phyloP scores from a whole-genome alignment of 2,888 invertebrate genomes.

The Loripinus fragilis region DNA sequence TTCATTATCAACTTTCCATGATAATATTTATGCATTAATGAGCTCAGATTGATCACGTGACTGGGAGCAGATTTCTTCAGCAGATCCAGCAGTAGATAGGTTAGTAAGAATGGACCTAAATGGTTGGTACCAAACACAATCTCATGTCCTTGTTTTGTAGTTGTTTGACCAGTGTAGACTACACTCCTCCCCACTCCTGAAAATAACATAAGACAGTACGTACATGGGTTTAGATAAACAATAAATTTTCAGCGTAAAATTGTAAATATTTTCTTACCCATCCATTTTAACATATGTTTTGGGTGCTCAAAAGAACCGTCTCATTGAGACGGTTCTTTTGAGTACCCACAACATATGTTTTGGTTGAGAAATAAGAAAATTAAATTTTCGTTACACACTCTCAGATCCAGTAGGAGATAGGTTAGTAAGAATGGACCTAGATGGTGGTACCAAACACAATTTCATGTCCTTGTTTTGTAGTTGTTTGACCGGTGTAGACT shows the following conservation, averaged over 20 bases:
- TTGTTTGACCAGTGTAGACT: background rate
- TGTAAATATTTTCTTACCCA: no score
- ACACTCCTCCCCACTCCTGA: constrained; percentile 28
- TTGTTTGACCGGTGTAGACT: background rate
- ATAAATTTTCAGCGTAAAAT: no score
- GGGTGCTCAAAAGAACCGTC: no score
- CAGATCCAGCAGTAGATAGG: constrained; percentile 33
- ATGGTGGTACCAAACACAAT: constrained; percentile 41
- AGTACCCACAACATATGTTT: no score
- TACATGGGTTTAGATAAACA: no score
- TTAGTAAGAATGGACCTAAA: constrained; percentile 40
- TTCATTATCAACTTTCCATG: constrained; percentile 9
- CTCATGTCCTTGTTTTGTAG: constrained; percentile 40
- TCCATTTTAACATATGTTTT: no score
- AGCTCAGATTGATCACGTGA: constrained; percentile 44
- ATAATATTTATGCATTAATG: constrained; percentile 13
- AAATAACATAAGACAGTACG: no score
- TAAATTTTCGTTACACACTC: no score
- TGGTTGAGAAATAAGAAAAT: no score
- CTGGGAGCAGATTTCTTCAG: constrained; percentile 29
- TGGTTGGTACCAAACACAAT: constrained; percentile 44
- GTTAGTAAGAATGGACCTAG: constrained; percentile 43
- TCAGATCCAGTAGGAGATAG: constrained; percentile 30
- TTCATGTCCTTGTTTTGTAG: constrained; percentile 40
- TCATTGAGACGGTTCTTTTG: no score